A percentile compares a stretch with the other conserved stretches of the same genome.
Evolutionary conservation across 2,797 vertebrate species (phyloP).

Genomic region (Acipenser transmontanus): DNA sequence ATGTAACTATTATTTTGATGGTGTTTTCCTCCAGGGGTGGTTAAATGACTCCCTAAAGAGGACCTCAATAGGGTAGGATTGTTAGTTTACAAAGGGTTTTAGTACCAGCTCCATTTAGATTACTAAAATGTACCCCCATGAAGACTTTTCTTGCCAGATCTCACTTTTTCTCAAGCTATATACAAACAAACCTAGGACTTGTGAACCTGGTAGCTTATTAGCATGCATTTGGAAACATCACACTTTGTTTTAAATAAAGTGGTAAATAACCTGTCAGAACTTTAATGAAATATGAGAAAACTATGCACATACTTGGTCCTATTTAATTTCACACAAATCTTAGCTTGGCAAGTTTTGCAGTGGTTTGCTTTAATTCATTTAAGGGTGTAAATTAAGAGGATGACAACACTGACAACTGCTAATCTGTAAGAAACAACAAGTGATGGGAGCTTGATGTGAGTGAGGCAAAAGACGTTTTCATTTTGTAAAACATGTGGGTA

Average conservation of each 20-base stretch:
- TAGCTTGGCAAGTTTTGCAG: constrained; percentile 35
- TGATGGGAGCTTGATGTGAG: constrained; percentile 50
- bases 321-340: constrained; percentile 25
- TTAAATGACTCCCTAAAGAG: too few relatives aligned
- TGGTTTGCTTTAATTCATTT: constrained; percentile 53
- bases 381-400: constrained; percentile 61
- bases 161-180: too few relatives aligned
- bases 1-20: too few relatives aligned
- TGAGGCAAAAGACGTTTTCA: constrained; percentile 57
- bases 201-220: neutral
- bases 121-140: too few relatives aligned
- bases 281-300: constrained; percentile 15
- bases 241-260: constrained; percentile 12
- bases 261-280: constrained; percentile 11
- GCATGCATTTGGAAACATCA: constrained; percentile 10
- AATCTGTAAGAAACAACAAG: constrained; percentile 61
- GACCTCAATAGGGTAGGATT: too few relatives aligned
- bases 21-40: too few relatives aligned
- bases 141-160: too few relatives aligned
- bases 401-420: constrained; percentile 63
- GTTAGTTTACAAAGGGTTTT: too few relatives aligned
- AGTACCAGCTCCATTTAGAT: too few relatives aligned
- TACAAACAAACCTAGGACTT: neutral
- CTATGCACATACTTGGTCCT: constrained; percentile 24
- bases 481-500: constrained; percentile 55